Evolutionary conservation across 2,113 vertebrate species (phyloP), one percentile per base, ranked within the genome.

Genomic region (Gobio gobio): DNA sequence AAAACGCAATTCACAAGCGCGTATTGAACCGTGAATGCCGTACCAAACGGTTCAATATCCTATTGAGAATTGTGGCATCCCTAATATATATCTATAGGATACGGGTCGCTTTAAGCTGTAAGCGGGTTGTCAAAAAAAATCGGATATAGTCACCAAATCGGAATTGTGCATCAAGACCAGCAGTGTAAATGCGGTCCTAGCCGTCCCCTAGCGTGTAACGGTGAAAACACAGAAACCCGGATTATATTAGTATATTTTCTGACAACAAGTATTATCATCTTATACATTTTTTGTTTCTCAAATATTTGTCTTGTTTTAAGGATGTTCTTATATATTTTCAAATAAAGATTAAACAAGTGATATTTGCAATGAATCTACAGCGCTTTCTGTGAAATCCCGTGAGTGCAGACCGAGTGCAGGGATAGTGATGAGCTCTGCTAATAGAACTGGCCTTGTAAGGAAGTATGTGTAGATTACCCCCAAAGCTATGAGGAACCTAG

Each of bases 381-480:
- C 13, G 22, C 40, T 14, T 24, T 49, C 40, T 16, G 13, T 74
- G 43, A 74, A 74, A 49, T 74, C 70, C 66, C 22, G 10, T 8
- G 43, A 74, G 43, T 74, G 43, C 43, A 47, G 22, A 16, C 36
- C 4, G 36, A 70, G 36, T 22, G 68, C 56, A 10, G 6, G 22
- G 26, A 66, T 13, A 78, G 82, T 45, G 58, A 74, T 86, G 82
- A 87, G 80, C 74, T 56, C 54, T 24, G 58, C 59, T 59, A 82
- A 26, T 26, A 84, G 85, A 72, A 85, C 88, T 75, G 56, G 83
- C 86, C 78, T 86, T 83, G 88, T 83, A 58, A 63, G 33, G 83
- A 72, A 36, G 79, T 85, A 79, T 88, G 63, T 87, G 88, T 89
- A 91, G 90, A 92, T 90, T 86, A 90, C 63, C 83, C 89, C 89